Percentiles rank a stretch among this genome's conserved stretches.
Conservation (phyloP, 2,888 invertebrate genomes). For the Podabrus alpinus region DNA sequence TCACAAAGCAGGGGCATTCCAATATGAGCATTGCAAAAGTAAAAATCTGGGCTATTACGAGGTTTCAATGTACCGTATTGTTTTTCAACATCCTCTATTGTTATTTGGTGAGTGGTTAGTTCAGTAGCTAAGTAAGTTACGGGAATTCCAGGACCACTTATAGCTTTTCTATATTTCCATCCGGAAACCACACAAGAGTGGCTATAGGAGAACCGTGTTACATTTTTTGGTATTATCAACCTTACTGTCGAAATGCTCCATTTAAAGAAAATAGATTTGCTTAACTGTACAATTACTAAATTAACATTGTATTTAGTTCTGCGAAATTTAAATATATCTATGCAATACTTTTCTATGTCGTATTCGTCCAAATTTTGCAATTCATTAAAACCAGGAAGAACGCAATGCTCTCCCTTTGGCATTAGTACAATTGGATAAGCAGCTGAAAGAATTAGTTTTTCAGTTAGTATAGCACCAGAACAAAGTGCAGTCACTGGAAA, state of each 20-base stretch:
- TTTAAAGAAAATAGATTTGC: neutral
- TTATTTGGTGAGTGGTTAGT: neutral
- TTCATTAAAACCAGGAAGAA: neutral
- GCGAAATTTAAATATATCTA: neutral
- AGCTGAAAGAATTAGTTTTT: neutral
- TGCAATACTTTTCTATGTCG: neutral
- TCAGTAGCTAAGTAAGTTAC: neutral
- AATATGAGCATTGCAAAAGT: neutral
- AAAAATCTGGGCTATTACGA: neutral
- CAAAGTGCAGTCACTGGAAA: slow-evolving; percentile 1
- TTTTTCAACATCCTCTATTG: neutral
- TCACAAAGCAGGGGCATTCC: slow-evolving; percentile 4
- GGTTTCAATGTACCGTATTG: neutral
- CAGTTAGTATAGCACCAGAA: slow-evolving; percentile 3
- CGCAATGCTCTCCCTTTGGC: neutral
- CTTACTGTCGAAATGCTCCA: neutral
- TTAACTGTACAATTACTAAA: neutral
- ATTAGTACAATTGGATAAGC: slow-evolving; percentile 2
- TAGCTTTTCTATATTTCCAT: neutral
- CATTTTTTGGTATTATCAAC: neutral
- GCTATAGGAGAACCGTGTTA: neutral
- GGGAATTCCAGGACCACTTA: neutral
- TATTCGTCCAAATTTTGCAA: neutral
- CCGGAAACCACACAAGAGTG: neutral
- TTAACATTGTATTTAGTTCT: neutral